A percentile compares a stretch with the other conserved stretches of the same genome.
phyloP scores from a whole-genome alignment of 2,797 vertebrate species.

The Chelon labrosus region DNA sequence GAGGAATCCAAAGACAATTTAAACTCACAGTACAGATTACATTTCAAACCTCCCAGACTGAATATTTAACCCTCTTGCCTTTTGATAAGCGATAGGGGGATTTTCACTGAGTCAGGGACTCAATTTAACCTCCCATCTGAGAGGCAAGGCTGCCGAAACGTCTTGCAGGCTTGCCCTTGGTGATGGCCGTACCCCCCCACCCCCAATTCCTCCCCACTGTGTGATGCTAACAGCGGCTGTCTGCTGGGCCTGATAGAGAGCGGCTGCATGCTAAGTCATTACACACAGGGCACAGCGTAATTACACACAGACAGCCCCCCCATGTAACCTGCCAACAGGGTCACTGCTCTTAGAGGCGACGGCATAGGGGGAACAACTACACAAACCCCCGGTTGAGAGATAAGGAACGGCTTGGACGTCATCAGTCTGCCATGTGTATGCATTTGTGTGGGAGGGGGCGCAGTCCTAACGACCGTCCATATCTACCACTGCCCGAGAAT shows the following conservation, averaged over 20 bases:
- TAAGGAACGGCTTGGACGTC: slow-evolving; percentile 51
- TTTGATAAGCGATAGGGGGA: slow-evolving; percentile 74
- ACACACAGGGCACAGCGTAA: slow-evolving; percentile 86
- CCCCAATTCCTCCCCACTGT: slow-evolving; percentile 19
- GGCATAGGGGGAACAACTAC: slow-evolving; percentile 60
- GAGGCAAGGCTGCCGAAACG: slow-evolving; percentile 56
- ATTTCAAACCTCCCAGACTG: slow-evolving; percentile 80
- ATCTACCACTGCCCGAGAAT: slow-evolving; percentile 19
- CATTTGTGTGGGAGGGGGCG: slow-evolving; percentile 32
- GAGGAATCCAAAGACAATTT: slow-evolving; percentile 79
- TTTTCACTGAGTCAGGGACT: slow-evolving; percentile 79
- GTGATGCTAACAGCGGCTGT: slow-evolving; percentile 57
- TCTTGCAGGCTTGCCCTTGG: slow-evolving; percentile 72
- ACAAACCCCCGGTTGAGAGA: slow-evolving; percentile 57
- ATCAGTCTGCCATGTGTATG: slow-evolving; percentile 26
- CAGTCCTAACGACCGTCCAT: slow-evolving; percentile 29
- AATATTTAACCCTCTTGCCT: slow-evolving; percentile 79
- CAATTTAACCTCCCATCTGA: slow-evolving; percentile 73
- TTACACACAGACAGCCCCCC: slow-evolving; percentile 87
- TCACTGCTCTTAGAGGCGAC: slow-evolving; percentile 86
- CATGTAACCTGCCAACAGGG: slow-evolving; percentile 89
- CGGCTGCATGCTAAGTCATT: slow-evolving; percentile 75
- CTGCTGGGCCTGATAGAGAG: slow-evolving; percentile 74
- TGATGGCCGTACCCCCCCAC: slow-evolving; percentile 46
- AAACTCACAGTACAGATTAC: slow-evolving; percentile 77